Evolutionary conservation across 2,888 invertebrate species (phyloP).

Genomic region (Drosophila monieri): DNA sequence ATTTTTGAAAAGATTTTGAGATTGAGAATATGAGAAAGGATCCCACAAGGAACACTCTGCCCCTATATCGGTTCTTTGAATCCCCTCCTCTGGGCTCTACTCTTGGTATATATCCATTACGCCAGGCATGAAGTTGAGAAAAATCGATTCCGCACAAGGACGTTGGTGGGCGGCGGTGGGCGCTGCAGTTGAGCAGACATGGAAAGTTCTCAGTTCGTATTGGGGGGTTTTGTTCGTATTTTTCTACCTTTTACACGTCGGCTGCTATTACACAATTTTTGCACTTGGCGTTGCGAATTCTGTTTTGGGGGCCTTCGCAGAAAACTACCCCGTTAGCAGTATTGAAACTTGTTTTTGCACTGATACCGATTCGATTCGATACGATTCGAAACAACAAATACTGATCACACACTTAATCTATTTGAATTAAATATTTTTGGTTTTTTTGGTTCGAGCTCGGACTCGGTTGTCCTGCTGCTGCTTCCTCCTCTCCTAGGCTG

Average conservation of each 20-base stretch:
- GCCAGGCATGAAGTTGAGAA: slow-evolving; percentile 78
- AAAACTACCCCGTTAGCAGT: slow-evolving; percentile 71
- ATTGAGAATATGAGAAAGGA: slow-evolving; percentile 8
- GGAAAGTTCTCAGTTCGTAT: slow-evolving; percentile 37
- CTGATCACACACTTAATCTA: slow-evolving; percentile 68
- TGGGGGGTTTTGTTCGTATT: slow-evolving; percentile 9
- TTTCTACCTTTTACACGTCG: slow-evolving; percentile 75
- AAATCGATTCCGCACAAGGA: slow-evolving; percentile 83
- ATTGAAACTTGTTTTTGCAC: slow-evolving; percentile 68
- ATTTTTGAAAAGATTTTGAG: too few relatives aligned
- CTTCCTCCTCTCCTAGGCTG: slow-evolving; percentile 61
- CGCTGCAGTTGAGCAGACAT: slow-evolving; percentile 47
- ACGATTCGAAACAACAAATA: slow-evolving; percentile 55
- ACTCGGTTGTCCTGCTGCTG: slow-evolving; percentile 58
- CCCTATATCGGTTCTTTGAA: slow-evolving; percentile 12
- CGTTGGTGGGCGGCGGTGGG: slow-evolving; percentile 57
- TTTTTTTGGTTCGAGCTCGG: slow-evolving; percentile 23
- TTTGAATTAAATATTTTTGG: slow-evolving; percentile 22
- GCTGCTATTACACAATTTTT: slow-evolving; percentile 72
- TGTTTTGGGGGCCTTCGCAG: slow-evolving; percentile 60
- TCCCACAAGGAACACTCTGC: slow-evolving; percentile 8
- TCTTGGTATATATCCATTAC: slow-evolving; percentile 53
- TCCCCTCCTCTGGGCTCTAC: slow-evolving; percentile 7
- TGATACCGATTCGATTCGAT: slow-evolving; percentile 49
- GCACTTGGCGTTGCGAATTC: slow-evolving; percentile 57